phyloP scores from a whole-genome alignment of 37 sponge, comb jelly and placozoan genomes.

The Eunapius fragilis region DNA sequence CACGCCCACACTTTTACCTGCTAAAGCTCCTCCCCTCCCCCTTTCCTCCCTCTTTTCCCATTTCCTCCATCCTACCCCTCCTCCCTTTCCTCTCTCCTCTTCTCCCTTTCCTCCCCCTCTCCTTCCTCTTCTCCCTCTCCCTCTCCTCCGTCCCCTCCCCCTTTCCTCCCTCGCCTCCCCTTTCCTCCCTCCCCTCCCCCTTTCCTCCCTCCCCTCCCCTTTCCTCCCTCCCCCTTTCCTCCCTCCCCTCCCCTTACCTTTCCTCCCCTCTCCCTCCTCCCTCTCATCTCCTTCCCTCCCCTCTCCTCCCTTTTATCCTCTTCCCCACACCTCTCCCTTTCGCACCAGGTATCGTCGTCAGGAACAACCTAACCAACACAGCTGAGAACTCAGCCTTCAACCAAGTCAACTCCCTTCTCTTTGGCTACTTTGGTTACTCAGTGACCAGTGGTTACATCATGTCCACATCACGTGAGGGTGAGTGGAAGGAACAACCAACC shows the following conservation, averaged over 20 bases:
- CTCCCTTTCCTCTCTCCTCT: not conserved
- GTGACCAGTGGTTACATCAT: conserved; percentile 39
- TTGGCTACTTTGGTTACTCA: conserved; percentile 53
- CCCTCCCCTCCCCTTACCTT: not conserved
- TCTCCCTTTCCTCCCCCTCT: not conserved
- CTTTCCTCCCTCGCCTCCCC: conserved; percentile 36
- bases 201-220: not conserved
- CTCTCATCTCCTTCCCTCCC: not conserved
- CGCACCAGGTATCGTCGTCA: too few species aligned
- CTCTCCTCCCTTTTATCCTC: not conserved
- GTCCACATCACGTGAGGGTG: conserved; percentile 7
- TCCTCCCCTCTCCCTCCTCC: not conserved
- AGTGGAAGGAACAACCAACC: not conserved
- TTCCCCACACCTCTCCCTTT: too few species aligned
- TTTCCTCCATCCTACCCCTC: not conserved
- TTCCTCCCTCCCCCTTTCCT: not conserved
- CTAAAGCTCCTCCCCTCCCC: too few species aligned
- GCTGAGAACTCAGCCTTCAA: too few species aligned
- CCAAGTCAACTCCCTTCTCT: not conserved
- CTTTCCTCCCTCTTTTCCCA: too few species aligned
- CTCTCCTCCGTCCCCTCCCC: conserved; percentile 50
- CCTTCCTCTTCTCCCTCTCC: conserved; percentile 44
- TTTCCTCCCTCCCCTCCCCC: conserved; percentile 18
- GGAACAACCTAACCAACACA: too few species aligned
- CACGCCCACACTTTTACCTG: too few species aligned